These are phyloP conservation scores for Pimpla rufipes DNA, from an alignment of 2,888 invertebrate species.

Conservation along the genomic window DNA sequence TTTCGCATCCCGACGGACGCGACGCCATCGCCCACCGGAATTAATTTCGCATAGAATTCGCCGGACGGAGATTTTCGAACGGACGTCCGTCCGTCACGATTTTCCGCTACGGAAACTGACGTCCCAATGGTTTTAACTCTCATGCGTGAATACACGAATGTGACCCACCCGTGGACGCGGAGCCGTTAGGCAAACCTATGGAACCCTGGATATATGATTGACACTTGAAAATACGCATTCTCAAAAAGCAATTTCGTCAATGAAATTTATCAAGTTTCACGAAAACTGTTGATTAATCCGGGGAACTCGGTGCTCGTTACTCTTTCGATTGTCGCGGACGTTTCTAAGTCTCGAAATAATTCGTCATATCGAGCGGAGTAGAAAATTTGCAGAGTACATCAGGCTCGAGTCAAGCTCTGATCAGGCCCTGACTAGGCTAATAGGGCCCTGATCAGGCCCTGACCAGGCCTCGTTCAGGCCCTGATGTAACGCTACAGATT, in stretches of 20 bases:
- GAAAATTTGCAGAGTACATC: not conserved
- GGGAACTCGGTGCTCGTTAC: not conserved
- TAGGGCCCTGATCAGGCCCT: too few species aligned
- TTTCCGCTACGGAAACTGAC: conserved; percentile 51
- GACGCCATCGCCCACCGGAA: conserved; percentile 26
- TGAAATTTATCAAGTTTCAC: not conserved
- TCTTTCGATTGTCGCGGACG: not conserved
- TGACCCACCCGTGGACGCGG: conserved; percentile 4
- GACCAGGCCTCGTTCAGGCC: too few species aligned
- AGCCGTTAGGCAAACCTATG: not conserved
- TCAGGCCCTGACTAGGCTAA: too few species aligned
- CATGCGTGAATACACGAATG: conserved; percentile 48
- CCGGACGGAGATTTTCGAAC: conserved; percentile 43
- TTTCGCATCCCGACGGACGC: conserved; percentile 1
- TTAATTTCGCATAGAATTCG: conserved; percentile 38
- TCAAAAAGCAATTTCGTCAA: not conserved
- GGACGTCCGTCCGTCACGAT: conserved; percentile 51
- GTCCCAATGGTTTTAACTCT: conserved; percentile 40
- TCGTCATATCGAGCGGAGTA: not conserved
- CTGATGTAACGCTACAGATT: too few species aligned
- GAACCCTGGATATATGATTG: not conserved
- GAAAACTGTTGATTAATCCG: not conserved
- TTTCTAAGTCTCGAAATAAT: not conserved
- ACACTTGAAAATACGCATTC: not conserved
- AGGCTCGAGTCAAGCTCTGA: too few species aligned